Base-by-base conservation (phyloP, 2,888 invertebrate genomes). In the Tipula lateralis region DNA sequence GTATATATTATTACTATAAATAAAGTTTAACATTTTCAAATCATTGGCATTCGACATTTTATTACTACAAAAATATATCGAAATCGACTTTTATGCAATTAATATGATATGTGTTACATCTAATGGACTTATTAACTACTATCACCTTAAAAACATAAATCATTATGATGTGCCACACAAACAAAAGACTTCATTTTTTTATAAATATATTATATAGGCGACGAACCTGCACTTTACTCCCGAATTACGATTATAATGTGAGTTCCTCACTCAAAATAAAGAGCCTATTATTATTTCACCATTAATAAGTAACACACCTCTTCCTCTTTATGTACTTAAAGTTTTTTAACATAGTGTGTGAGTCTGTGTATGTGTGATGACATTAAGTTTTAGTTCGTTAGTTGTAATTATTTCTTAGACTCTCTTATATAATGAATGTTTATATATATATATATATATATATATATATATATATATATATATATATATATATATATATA, bases 181-280 rank as follows among this genome's bases (percentile, higher is more conserved):
- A 66, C 66, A 66, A 66, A 66, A 66, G 66, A 66, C 9, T 66
- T 66, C 7, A 66, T n/a, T 44, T 44, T 16, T n/a, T 39, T 9
- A 9, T 66, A 9, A 39, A 19, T 16, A 16, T 50, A 50, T 66
- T 66, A 9, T n/a, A 66, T 24, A 66, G 66, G 9, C 24, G 66
- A 66, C 66, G 66, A 24, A 66, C 66, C 66, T 66, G 66, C 66
- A 66, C 66, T 66, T 66, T 66, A 66, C 66, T 66, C 66, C 66
- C 66, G 66, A 66, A 66, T 66, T 66, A 66, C 66, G 16, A 19
- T 50, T 19, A 19, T 50, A 19, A 50, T 50, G 19, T 50, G 66
- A 9, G 1, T 19, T 66, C 66, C 66, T 66, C 66, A 66, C 24
- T 24, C 24, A 66, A 66, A 19, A 66, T 66, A 66, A 66, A 66